phyloP scores from a whole-genome alignment of 2,113 vertebrate genomes.

The Oplegnathus fasciatus region DNA sequence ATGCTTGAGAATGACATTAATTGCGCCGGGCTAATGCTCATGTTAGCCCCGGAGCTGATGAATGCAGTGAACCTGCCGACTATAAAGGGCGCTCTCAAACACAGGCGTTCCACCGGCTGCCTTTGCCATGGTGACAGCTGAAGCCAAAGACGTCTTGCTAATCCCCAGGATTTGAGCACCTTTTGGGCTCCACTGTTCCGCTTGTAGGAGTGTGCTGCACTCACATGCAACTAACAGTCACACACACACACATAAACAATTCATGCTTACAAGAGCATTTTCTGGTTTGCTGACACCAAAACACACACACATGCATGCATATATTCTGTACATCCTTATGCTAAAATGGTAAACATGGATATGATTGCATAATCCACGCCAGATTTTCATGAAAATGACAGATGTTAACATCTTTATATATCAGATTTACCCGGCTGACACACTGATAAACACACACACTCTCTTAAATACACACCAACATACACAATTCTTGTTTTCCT shows the following conservation, averaged over 20 bases:
- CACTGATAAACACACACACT: conserved; percentile 19
- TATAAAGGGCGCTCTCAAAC: conserved; percentile 54
- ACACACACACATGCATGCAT: conserved; percentile 1
- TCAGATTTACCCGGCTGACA: conserved; percentile 33
- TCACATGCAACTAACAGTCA: conserved; percentile 54
- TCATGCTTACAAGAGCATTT: conserved; percentile 23
- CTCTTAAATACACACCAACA: not conserved
- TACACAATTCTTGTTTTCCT: not conserved
- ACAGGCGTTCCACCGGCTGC: conserved; percentile 67
- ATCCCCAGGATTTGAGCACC: conserved; percentile 72
- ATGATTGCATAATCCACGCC: not conserved
- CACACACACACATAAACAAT: conserved; percentile 1
- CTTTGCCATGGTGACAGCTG: conserved; percentile 80
- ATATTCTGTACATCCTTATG: not conserved
- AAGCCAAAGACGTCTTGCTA: conserved; percentile 75
- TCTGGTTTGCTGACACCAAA: conserved; percentile 27
- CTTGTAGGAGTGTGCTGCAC: conserved; percentile 47
- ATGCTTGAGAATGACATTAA: conserved; percentile 51
- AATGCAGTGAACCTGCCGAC: conserved; percentile 54
- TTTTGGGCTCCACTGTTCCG: conserved; percentile 56
- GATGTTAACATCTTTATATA: conserved; percentile 8
- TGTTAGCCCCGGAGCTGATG: conserved; percentile 39
- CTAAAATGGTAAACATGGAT: not conserved
- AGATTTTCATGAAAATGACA: conserved; percentile 19
- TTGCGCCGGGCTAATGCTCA: conserved; percentile 48